phyloP scores from a whole-genome alignment of 2,888 invertebrate genomes.

The Cotesia congregata region DNA sequence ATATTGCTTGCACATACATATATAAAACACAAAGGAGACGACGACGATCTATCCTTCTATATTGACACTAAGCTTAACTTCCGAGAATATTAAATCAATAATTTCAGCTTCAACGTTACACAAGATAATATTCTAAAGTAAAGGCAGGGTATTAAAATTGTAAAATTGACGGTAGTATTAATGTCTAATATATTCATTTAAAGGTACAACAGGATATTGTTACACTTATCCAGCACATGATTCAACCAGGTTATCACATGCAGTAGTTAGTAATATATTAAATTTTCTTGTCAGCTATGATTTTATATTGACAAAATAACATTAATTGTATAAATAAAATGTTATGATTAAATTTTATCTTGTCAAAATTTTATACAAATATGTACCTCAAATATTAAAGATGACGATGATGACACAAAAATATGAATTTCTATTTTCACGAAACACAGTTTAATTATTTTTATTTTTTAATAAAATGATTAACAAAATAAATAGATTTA shows the following conservation, averaged over 20 bases:
- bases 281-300: conserved; percentile 38
- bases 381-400: background rate
- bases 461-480: background rate
- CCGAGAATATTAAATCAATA: conserved; percentile 70
- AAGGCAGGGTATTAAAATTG: conserved; percentile 34
- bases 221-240: conserved; percentile 45
- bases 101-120: conserved; percentile 59
- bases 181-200: conserved; percentile 25
- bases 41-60: background rate
- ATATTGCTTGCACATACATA: conserved; percentile 52
- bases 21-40: conserved; percentile 50
- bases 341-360: background rate
- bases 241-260: conserved; percentile 50
- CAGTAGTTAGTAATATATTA: conserved; percentile 29
- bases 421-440: background rate
- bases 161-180: conserved; percentile 24
- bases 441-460: background rate
- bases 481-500: background rate
- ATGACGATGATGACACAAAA: background rate
- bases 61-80: conserved; percentile 53
- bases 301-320: background rate
- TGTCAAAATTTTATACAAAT: background rate
- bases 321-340: background rate
- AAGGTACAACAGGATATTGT: conserved; percentile 60
- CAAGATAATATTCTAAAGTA: conserved; percentile 37